Evolutionary conservation across 2,888 invertebrate genomes (phyloP).

Genomic region (Heteromurus nitidus): DNA sequence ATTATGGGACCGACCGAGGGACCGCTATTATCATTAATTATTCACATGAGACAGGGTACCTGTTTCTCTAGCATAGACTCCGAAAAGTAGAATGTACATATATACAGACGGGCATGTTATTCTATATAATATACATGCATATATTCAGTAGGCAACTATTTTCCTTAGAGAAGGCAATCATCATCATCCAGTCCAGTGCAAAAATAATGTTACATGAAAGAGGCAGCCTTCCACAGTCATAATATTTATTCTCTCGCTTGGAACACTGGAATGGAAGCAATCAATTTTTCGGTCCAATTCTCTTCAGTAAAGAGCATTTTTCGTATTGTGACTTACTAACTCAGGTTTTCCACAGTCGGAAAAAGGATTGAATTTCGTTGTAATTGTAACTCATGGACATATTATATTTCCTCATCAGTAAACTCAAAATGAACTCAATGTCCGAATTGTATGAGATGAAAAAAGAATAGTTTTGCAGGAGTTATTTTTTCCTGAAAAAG

Average conservation of each 20-base stretch:
- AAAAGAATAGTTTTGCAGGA: too few relatives aligned
- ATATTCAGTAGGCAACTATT: too few relatives aligned
- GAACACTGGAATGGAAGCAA: neutral
- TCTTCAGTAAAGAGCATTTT: neutral
- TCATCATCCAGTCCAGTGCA: neutral
- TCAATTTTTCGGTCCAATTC: conserved; percentile 27
- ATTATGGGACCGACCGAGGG: too few relatives aligned
- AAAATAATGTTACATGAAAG: conserved; percentile 34
- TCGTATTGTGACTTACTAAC: too few relatives aligned
- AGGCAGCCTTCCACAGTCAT: conserved; percentile 17
- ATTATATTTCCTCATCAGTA: neutral
- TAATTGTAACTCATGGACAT: too few relatives aligned
- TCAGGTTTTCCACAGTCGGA: too few relatives aligned
- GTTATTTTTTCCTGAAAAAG: too few relatives aligned
- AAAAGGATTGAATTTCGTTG: too few relatives aligned
- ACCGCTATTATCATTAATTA: conserved; percentile 66
- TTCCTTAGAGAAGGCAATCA: too few relatives aligned
- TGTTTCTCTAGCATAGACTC: neutral
- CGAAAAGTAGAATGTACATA: neutral
- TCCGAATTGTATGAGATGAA: too few relatives aligned
- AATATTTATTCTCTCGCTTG: neutral
- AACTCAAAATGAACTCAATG: neutral
- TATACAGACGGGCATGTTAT: too few relatives aligned
- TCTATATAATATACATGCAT: too few relatives aligned
- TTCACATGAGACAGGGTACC: conserved; percentile 53